Percentiles rank a stretch among this genome's conserved stretches.
Conservation (phyloP, 1,140 invertebrate species). For the Apis florea region DNA sequence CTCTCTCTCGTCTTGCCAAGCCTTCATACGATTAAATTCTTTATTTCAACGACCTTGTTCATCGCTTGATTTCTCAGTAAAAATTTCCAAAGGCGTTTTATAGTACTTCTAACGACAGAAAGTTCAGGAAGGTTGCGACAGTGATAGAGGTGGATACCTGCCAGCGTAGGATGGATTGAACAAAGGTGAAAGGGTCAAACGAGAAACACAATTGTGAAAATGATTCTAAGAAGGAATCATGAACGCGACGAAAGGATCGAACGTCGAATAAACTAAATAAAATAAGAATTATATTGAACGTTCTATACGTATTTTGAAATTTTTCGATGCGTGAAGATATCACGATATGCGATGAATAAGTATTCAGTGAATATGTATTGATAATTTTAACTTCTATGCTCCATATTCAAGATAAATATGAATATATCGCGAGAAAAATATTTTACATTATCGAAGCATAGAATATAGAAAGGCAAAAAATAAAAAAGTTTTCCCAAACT, state of each 20-base stretch:
- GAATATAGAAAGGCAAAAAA: too few relatives aligned
- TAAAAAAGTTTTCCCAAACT: too few relatives aligned
- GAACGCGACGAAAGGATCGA: too few relatives aligned
- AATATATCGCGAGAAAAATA: too few relatives aligned
- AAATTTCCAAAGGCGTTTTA: background rate
- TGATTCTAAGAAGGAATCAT: too few relatives aligned
- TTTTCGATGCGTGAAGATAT: background rate
- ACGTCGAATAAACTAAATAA: background rate
- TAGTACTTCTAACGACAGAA: background rate
- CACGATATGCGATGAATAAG: too few relatives aligned
- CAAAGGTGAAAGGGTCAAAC: background rate
- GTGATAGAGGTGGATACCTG: background rate
- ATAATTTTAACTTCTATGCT: too few relatives aligned
- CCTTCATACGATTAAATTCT: background rate
- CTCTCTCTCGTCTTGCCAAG: background rate
- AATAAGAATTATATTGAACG: background rate
- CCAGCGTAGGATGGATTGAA: too few relatives aligned
- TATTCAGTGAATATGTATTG: too few relatives aligned
- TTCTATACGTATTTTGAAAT: background rate
- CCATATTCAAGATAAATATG: too few relatives aligned
- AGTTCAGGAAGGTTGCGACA: background rate
- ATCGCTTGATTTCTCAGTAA: background rate
- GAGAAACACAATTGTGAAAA: background rate
- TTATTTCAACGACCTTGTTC: background rate
- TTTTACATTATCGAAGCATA: too few relatives aligned